phyloP scores from a whole-genome alignment of 2,113 vertebrate genomes.

The Larimichthys crocea region DNA sequence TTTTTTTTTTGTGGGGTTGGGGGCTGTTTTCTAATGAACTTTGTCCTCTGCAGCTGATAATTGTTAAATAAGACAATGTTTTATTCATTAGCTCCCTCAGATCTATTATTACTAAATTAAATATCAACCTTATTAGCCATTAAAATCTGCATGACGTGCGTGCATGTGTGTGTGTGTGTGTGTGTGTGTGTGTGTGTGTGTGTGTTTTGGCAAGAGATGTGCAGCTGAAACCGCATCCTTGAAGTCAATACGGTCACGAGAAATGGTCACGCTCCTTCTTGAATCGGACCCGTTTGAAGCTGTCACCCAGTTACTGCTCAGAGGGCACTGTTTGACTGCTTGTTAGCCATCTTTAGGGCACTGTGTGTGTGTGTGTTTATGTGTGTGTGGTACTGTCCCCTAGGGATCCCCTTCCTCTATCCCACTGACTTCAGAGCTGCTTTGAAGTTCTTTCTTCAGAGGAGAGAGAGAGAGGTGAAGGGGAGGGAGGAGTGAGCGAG shows the following conservation, averaged over 20 bases:
- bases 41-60: constrained; percentile 44
- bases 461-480: constrained; percentile 55
- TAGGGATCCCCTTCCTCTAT: constrained; percentile 65
- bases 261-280: constrained; percentile 32
- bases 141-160: not conserved
- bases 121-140: constrained; percentile 43
- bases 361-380: constrained; percentile 33
- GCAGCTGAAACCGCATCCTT: constrained; percentile 65
- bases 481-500: constrained; percentile 19
- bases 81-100: constrained; percentile 52
- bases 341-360: constrained; percentile 62
- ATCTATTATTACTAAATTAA: constrained; percentile 59
- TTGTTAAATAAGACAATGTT: constrained; percentile 49
- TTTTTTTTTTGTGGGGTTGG: not conserved
- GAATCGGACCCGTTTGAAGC: constrained; percentile 65
- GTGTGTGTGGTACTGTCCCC: constrained; percentile 53
- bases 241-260: constrained; percentile 60
- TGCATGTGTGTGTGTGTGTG: too few species aligned
- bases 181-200: not conserved
- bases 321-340: constrained; percentile 69
- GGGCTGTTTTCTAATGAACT: constrained; percentile 44
- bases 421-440: constrained; percentile 78
- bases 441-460: constrained; percentile 77
- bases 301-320: constrained; percentile 64
- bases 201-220: not conserved